Evolutionary conservation across 1,140 invertebrate genomes (phyloP).

Genomic region (Drosophila mojavensis): DNA sequence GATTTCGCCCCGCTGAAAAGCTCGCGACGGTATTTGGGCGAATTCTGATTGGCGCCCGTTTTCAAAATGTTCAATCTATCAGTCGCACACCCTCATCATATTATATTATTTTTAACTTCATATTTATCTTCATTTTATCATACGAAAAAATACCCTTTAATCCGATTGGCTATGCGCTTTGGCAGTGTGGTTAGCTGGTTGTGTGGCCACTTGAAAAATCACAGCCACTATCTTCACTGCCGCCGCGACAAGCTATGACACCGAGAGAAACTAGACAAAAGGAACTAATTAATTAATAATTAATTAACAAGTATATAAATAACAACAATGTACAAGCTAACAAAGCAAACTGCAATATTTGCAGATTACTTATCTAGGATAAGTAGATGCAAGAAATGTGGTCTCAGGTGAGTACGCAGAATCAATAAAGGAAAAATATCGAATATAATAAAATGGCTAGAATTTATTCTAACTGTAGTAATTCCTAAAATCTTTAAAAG

Average conservation of each 20-base stretch:
- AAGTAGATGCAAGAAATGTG: too few species aligned
- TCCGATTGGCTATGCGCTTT: constrained; percentile 87
- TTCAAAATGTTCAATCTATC: constrained; percentile 9
- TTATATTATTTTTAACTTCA: constrained; percentile 3
- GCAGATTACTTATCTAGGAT: too few species aligned
- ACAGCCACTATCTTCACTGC: constrained; percentile 98
- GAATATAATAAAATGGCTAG: too few species aligned
- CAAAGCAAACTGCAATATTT: too few species aligned
- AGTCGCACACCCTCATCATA: background rate
- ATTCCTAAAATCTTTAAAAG: too few species aligned
- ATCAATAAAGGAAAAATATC: too few species aligned
- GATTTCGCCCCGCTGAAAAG: constrained; percentile 29
- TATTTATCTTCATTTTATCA: background rate
- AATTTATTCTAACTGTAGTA: too few species aligned
- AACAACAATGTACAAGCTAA: too few species aligned
- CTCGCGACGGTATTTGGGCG: constrained; percentile 26
- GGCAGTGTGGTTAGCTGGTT: constrained; percentile 99
- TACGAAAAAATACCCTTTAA: constrained; percentile 20
- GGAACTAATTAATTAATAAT: background rate
- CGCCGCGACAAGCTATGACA: constrained; percentile 87
- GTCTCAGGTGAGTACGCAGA: too few species aligned
- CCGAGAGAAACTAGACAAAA: constrained; percentile 11
- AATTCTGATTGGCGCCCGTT: constrained; percentile 3
- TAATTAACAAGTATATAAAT: background rate
- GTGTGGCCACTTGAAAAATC: constrained; percentile 87